Evolutionary conservation across 2,797 vertebrate species (phyloP).

Genomic region (Dermochelys coriacea): DNA sequence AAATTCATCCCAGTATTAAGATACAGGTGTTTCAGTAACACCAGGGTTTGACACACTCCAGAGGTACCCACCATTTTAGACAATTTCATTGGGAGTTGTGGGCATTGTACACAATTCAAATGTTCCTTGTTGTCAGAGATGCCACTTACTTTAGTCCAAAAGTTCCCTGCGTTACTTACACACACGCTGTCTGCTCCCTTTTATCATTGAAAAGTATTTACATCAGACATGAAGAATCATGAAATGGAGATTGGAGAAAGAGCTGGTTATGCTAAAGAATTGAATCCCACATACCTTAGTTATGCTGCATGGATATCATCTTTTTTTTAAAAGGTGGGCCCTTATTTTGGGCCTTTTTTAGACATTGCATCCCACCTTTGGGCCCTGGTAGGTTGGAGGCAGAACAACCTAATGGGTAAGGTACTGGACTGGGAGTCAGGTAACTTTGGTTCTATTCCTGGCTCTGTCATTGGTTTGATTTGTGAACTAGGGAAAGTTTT

Average conservation of each 20-base stretch:
- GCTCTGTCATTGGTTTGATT: neutral
- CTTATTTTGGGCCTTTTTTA: rapidly evolving
- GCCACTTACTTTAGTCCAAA: neutral
- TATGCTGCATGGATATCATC: neutral
- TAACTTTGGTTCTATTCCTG: neutral
- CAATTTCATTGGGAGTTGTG: neutral
- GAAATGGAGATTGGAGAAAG: neutral
- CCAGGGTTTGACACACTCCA: neutral
- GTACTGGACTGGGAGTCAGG: neutral
- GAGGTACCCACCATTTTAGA: neutral
- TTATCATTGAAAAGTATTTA: neutral
- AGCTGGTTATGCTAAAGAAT: neutral
- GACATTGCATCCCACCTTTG: neutral
- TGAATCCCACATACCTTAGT: neutral
- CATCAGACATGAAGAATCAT: neutral
- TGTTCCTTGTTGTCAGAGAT: neutral
- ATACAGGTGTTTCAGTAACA: neutral
- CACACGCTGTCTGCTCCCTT: neutral
- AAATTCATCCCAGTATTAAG: neutral
- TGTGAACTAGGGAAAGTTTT: neutral
- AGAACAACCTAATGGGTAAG: neutral
- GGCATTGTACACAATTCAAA: neutral
- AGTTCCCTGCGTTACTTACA: neutral
- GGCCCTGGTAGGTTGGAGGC: neutral
- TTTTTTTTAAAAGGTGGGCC: neutral